Conservation (phyloP, 2,797 vertebrate genomes). For the Gallinago nigripennis region DNA sequence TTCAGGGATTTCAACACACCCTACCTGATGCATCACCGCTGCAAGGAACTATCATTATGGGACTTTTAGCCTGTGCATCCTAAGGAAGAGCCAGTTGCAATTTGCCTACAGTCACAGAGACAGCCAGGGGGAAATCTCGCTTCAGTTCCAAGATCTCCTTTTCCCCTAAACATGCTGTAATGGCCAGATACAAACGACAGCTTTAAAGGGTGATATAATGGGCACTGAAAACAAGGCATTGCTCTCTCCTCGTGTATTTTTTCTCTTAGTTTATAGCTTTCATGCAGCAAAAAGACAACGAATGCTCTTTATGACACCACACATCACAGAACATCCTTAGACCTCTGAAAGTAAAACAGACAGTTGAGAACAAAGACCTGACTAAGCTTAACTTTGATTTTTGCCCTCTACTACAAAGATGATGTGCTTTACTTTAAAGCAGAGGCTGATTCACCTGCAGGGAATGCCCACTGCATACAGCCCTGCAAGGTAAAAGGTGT, state of each 20-base stretch:
- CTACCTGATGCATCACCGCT: not conserved
- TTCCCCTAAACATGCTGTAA: not conserved
- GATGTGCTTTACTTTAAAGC: not conserved
- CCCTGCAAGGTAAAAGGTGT: not conserved
- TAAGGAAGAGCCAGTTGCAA: not conserved
- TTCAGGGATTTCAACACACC: not conserved
- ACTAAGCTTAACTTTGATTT: not conserved
- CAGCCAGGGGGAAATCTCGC: not conserved
- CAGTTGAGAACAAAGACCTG: not conserved
- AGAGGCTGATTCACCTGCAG: not conserved
- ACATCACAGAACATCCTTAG: not conserved
- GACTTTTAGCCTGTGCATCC: not conserved
- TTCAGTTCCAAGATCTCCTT: not conserved
- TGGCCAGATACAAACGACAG: not conserved
- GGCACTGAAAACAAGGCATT: not conserved
- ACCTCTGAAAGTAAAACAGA: not conserved
- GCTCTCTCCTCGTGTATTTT: not conserved
- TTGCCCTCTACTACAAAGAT: not conserved
- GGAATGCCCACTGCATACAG: rapidly evolving
- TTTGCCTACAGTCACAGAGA: not conserved
- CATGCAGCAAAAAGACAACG: not conserved
- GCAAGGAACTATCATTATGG: not conserved
- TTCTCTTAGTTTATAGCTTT: not conserved
- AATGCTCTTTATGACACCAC: not conserved
- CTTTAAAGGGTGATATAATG: not conserved